Conservation (phyloP, 2,888 invertebrate genomes). For the Carabus problematicus region DNA sequence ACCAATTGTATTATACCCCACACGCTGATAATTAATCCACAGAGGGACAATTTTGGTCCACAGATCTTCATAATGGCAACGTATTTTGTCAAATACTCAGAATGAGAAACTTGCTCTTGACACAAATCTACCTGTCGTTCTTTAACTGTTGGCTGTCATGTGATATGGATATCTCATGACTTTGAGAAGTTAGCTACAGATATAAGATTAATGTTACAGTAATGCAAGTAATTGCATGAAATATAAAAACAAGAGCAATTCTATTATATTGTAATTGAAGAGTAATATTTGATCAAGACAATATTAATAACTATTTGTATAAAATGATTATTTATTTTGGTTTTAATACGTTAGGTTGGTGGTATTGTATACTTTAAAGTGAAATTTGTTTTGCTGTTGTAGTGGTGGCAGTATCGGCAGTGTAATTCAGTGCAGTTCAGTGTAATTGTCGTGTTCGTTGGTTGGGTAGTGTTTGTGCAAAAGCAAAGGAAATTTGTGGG, state of each 20-base stretch:
- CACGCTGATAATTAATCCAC: constrained; percentile 87
- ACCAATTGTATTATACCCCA: constrained; percentile 97
- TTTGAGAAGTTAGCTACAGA: constrained; percentile 24
- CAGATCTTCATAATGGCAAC: constrained; percentile 72
- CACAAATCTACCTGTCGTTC: constrained; percentile 4
- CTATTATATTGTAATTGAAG: too few relatives aligned
- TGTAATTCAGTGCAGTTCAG: background rate
- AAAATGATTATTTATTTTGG: too few relatives aligned
- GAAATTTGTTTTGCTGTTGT: background rate
- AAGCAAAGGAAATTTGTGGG: constrained; percentile 54
- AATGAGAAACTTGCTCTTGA: background rate
- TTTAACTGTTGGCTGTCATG: constrained; percentile 26
- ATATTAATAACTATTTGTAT: too few relatives aligned
- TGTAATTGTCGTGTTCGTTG: constrained; percentile 11
- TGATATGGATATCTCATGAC: constrained; percentile 18
- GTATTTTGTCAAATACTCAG: constrained; percentile 1
- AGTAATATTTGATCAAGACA: too few relatives aligned
- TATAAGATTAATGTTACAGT: background rate
- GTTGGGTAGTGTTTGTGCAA: constrained; percentile 31
- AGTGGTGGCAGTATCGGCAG: background rate
- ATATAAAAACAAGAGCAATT: too few relatives aligned
- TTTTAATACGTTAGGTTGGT: too few relatives aligned
- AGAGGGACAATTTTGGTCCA: constrained; percentile 92
- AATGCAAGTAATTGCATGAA: too few relatives aligned
- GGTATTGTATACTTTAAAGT: background rate